These are phyloP conservation scores for Heliconius nattereri DNA, from an alignment of 1,140 invertebrate genomes.

Conservation along the genomic window DNA sequence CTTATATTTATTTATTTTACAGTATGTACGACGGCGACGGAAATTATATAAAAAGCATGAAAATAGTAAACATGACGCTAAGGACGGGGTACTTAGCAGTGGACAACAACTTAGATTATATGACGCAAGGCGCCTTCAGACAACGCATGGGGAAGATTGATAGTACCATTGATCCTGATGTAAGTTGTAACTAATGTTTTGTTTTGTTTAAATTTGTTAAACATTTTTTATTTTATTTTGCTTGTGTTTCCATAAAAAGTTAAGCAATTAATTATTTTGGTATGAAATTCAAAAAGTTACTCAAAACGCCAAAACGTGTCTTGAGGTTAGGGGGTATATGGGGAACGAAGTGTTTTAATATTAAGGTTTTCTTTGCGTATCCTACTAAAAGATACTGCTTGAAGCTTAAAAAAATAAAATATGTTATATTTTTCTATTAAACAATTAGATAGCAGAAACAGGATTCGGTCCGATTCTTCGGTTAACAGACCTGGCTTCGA, in stretches of 20 bases:
- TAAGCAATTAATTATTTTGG: too few relatives aligned
- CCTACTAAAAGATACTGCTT: too few relatives aligned
- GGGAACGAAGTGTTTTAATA: too few relatives aligned
- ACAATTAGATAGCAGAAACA: not conserved
- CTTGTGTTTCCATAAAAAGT: too few relatives aligned
- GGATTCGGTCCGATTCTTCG: not conserved
- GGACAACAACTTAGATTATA: constrained; percentile 47
- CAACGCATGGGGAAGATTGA: constrained; percentile 52
- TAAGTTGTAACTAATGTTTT: constrained; percentile 35
- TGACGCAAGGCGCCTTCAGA: constrained; percentile 58
- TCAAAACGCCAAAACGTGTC: too few relatives aligned
- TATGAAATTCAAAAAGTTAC: too few relatives aligned
- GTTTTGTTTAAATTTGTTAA: not conserved
- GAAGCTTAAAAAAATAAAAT: too few relatives aligned
- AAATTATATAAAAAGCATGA: constrained; percentile 45
- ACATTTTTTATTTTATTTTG: too few relatives aligned
- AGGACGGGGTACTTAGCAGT: constrained; percentile 53
- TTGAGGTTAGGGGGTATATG: too few relatives aligned
- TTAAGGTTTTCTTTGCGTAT: too few relatives aligned
- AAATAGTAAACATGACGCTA: constrained; percentile 51
- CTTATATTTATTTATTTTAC: not conserved
- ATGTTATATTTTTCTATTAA: too few relatives aligned
- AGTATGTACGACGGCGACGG: constrained; percentile 57
- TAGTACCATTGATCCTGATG: constrained; percentile 54
- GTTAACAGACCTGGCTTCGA: constrained; percentile 4